Conservation (phyloP, 1,140 invertebrate species). For the Lepidurus couesii region DNA sequence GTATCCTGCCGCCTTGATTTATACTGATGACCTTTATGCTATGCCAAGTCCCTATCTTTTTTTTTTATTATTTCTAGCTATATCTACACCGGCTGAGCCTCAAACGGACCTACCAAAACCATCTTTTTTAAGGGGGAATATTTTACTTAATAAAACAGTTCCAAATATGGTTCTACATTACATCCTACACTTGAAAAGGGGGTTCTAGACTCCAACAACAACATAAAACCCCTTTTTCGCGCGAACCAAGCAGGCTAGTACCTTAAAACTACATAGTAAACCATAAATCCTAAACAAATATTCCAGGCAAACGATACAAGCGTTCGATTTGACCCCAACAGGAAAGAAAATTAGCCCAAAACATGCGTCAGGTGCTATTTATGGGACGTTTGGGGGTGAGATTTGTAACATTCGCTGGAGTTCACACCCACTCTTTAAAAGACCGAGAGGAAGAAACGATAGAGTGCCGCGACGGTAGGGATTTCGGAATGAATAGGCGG, state of each 20-base stretch:
- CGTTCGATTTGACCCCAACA: neutral
- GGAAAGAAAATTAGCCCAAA: neutral
- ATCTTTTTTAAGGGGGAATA: neutral
- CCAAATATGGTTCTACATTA: neutral
- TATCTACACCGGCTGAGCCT: conserved; percentile 3
- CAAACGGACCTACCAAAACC: neutral
- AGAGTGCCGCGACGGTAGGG: conserved; percentile 11
- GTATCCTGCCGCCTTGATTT: conserved; percentile 21
- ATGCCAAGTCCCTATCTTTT: neutral
- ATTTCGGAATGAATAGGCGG: conserved; percentile 13
- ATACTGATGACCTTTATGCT: conserved; percentile 8
- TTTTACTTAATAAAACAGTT: conserved; percentile 15
- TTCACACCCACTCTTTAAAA: conserved; percentile 22
- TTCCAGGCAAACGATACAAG: too few species aligned
- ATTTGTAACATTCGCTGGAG: neutral
- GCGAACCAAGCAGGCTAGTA: too few species aligned
- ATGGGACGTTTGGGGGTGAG: neutral
- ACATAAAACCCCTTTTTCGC: too few species aligned
- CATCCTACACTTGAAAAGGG: neutral
- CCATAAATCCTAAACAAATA: too few species aligned
- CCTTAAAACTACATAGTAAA: too few species aligned
- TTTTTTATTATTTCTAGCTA: neutral
- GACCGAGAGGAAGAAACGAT: neutral
- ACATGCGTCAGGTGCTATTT: neutral
- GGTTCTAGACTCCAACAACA: neutral